Evolutionary conservation across 1,140 invertebrate species (phyloP).

Genomic region (Caenorhabditis tropicalis): DNA sequence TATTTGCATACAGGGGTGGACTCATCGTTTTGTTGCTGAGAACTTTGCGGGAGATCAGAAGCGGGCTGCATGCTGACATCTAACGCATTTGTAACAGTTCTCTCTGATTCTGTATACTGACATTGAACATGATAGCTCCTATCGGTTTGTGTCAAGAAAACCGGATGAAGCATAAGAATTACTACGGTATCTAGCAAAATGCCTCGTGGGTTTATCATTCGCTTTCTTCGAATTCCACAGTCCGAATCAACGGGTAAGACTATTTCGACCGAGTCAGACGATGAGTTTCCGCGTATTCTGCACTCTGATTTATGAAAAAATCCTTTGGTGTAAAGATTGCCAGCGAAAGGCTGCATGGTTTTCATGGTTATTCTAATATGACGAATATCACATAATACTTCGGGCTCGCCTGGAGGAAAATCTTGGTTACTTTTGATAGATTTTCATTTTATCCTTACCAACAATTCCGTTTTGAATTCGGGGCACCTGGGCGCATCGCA

Average conservation of each 20-base stretch:
- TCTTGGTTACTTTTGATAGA: neutral
- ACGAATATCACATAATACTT: constrained; percentile 8
- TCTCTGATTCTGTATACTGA: constrained; percentile 53
- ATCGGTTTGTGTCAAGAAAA: constrained; percentile 55
- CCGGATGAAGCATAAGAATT: constrained; percentile 50
- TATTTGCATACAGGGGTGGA: constrained; percentile 53
- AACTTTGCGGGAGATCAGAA: neutral
- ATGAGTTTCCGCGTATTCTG: neutral
- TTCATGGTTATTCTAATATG: neutral
- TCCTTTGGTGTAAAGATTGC: neutral
- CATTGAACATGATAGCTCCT: constrained; percentile 56
- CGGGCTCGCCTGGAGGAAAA: neutral
- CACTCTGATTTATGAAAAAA: constrained; percentile 41
- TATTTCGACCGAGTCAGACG: neutral
- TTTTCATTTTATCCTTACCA: neutral
- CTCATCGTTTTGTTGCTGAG: neutral
- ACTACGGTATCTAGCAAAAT: constrained; percentile 47
- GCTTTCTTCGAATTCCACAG: constrained; percentile 18
- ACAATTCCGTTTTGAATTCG: constrained; percentile 3
- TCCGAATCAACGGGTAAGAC: constrained; percentile 2
- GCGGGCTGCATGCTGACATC: constrained; percentile 45
- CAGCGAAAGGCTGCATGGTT: neutral
- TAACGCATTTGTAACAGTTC: constrained; percentile 47
- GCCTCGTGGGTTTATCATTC: constrained; percentile 51
- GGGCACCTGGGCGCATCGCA: neutral